A percentile compares a stretch with the other conserved stretches of the same genome.
Conservation (phyloP, 2,113 vertebrate species). For the Labrus mixtus region DNA sequence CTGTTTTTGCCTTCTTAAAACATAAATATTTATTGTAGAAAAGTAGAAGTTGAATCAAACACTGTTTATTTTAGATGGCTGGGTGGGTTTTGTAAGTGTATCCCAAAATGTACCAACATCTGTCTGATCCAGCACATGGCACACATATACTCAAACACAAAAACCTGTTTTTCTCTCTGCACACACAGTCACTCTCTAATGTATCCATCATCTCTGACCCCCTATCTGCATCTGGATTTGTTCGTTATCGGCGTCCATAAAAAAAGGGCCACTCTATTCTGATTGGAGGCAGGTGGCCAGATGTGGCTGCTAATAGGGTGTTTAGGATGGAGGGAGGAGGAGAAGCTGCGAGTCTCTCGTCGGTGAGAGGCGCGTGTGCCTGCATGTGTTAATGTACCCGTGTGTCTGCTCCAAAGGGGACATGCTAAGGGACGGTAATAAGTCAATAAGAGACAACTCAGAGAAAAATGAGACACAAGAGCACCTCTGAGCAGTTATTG, state of each 20-base stretch:
- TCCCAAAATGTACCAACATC: neutral
- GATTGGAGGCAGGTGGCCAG: constrained; percentile 81
- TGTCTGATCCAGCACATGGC: constrained; percentile 6
- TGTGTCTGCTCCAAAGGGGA: constrained; percentile 29
- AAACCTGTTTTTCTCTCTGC: constrained; percentile 13
- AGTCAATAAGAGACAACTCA: constrained; percentile 60
- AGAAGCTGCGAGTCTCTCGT: constrained; percentile 45
- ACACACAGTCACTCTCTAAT: constrained; percentile 12
- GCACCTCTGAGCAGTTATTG: constrained; percentile 38
- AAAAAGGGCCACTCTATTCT: constrained; percentile 50
- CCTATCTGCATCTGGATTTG: constrained; percentile 30
- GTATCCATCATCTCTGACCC: constrained; percentile 41
- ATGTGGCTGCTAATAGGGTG: constrained; percentile 70
- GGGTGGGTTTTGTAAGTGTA: neutral
- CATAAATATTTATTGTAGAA: too few relatives aligned
- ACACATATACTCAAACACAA: constrained; percentile 8
- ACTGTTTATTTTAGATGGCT: neutral
- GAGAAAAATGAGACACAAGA: constrained; percentile 45
- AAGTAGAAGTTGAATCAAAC: too few relatives aligned
- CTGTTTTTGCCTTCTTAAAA: too few relatives aligned
- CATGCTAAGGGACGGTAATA: constrained; percentile 39
- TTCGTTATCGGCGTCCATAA: constrained; percentile 40
- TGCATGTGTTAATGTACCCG: constrained; percentile 17
- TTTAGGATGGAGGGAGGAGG: constrained; percentile 73
- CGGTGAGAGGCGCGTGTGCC: constrained; percentile 14